phyloP scores from a whole-genome alignment of 2,888 invertebrate species.

The Drosophila paranaensis region DNA sequence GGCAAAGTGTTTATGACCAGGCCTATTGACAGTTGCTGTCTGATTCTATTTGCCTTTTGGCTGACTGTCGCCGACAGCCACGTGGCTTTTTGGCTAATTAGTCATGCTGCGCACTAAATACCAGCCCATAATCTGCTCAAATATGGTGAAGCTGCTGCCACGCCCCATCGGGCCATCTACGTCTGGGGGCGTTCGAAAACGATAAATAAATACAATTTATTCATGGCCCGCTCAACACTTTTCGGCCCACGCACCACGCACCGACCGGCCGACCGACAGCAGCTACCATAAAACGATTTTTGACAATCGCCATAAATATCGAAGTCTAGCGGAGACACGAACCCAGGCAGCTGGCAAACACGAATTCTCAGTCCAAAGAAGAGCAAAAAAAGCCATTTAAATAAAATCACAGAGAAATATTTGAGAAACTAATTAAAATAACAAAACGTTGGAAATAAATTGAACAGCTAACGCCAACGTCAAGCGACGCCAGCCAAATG shows the following conservation, averaged over 20 bases:
- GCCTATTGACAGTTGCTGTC: conserved; percentile 59
- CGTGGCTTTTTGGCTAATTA: conserved; percentile 65
- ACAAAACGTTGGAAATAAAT: conserved; percentile 71
- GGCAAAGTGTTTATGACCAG: conserved; percentile 74
- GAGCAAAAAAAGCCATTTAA: not conserved
- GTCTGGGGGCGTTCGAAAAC: conserved; percentile 59
- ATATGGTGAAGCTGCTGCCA: conserved; percentile 47
- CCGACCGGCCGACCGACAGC: conserved; percentile 20
- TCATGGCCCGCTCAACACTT: conserved; percentile 71
- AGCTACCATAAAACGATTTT: conserved; percentile 60
- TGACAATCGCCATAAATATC: conserved; percentile 69
- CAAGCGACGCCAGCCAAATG: conserved; percentile 29
- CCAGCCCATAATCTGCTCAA: conserved; percentile 63
- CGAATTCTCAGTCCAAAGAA: conserved; percentile 24
- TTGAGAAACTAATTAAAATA: conserved; percentile 74
- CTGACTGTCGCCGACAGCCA: conserved; percentile 44
- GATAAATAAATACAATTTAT: conserved; percentile 75
- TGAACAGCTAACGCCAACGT: conserved; percentile 40
- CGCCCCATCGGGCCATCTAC: conserved; percentile 10
- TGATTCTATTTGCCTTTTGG: conserved; percentile 21
- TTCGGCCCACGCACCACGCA: conserved; percentile 71
- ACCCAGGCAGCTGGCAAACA: conserved; percentile 32
- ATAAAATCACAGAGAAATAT: conserved; percentile 13
- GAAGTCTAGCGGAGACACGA: conserved; percentile 48
- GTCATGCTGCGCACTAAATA: conserved; percentile 70